phyloP scores from a whole-genome alignment of 2,113 vertebrate genomes.

The Microcebus ravelobensis region DNA sequence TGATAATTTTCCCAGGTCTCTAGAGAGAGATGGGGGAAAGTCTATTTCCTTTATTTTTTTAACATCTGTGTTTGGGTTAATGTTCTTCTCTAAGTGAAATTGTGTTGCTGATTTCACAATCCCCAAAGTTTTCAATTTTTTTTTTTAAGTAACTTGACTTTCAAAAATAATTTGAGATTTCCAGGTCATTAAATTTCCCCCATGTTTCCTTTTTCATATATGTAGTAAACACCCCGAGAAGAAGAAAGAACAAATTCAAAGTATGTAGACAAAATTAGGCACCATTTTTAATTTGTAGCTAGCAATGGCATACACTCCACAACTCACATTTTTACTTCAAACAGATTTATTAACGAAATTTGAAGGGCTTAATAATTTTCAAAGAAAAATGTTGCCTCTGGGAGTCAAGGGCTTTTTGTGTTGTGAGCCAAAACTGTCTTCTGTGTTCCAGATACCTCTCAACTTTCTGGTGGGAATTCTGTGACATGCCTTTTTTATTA shows the following conservation, averaged over 20 bases:
- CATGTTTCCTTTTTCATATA: background rate
- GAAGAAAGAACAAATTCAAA: background rate
- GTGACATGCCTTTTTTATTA: constrained; percentile 82
- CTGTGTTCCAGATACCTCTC: constrained; percentile 73
- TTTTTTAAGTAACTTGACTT: background rate
- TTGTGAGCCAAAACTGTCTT: constrained; percentile 73
- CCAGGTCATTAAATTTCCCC: background rate
- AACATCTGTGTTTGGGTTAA: constrained; percentile 55
- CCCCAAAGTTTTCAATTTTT: background rate
- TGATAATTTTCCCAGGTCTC: constrained; percentile 52
- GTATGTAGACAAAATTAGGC: constrained; percentile 29
- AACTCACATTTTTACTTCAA: constrained; percentile 75
- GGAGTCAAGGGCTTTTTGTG: constrained; percentile 73
- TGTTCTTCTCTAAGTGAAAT: constrained; percentile 30
- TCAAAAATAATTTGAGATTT: constrained; percentile 44
- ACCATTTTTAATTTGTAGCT: constrained; percentile 57
- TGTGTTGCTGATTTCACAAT: constrained; percentile 49
- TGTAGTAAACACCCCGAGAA: background rate
- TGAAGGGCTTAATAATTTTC: constrained; percentile 78
- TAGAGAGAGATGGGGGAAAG: background rate
- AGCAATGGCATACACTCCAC: constrained; percentile 19
- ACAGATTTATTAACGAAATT: constrained; percentile 81
- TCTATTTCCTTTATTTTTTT: constrained; percentile 36
- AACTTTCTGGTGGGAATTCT: constrained; percentile 77
- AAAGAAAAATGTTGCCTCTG: constrained; percentile 80